Conservation (phyloP, 2,113 vertebrate genomes). For the Leiothrix lutea region DNA sequence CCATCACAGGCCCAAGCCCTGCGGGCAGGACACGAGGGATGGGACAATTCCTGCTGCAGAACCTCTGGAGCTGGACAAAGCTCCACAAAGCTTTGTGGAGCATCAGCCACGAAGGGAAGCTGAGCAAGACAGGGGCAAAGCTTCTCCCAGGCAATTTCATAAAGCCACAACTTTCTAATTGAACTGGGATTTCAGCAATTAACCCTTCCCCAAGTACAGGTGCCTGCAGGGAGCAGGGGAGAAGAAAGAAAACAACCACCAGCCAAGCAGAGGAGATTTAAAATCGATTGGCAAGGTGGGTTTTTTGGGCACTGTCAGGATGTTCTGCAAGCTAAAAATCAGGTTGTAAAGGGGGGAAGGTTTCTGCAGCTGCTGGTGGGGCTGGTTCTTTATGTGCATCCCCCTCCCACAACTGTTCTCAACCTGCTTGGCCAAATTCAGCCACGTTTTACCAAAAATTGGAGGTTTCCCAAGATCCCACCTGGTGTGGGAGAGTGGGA, state of each 20-base stretch:
- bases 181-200: background rate
- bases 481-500: background rate
- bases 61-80: background rate
- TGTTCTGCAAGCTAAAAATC: background rate
- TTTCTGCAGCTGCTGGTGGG: background rate
- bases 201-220: background rate
- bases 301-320: background rate
- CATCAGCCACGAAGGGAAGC: background rate
- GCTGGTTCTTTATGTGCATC: background rate
- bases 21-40: background rate
- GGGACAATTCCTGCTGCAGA: background rate
- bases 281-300: background rate
- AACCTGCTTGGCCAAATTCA: background rate
- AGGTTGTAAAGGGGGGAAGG: background rate
- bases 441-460: accelerated
- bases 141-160: background rate
- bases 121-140: background rate
- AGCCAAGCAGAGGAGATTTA: background rate
- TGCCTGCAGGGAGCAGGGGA: background rate
- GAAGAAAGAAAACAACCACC: background rate
- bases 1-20: background rate
- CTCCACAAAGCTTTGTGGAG: background rate
- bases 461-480: background rate
- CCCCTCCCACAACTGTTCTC: background rate
- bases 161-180: background rate